Base-by-base conservation (phyloP, 2,113 vertebrate genomes). In the Rhodinocichla rosea region DNA sequence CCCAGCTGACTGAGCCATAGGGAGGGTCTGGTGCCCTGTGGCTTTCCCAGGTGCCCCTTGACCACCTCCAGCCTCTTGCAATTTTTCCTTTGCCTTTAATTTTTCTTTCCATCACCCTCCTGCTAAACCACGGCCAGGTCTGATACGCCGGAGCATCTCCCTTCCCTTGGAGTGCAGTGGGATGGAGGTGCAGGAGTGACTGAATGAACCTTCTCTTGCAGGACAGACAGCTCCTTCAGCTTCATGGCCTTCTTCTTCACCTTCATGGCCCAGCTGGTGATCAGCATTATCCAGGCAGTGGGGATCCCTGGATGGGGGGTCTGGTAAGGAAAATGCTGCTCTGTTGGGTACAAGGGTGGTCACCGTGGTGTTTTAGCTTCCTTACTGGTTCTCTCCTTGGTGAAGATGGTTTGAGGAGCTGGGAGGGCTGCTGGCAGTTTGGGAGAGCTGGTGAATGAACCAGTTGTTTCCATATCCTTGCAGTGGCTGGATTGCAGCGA, bases 221-320 rank as follows among this genome's bases (percentile, higher is more conserved):
- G 99, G 98, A 98, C 98, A 45, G 99, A 99, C 98, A 99, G 99
- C 84, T 99, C 99, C 83, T 99, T 99, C 97, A 99, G 99, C 97
- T 99, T 99, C 98, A 99, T 99, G 99, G 98, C 98, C 4, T 99
- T 99, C 97, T 99, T 99, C 97, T 99, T 99, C 95, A 99, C 99
- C 59, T 99, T 99, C 97, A 99, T 99, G 98, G 99, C 99, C 32
- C 99, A 99, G 98, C 95, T 99, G 95, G 99, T 99, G 93, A 99
- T 99, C 97, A 99, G 99, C 94, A 98, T 99, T 91, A 99, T 99
- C 95, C 99, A 99, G 95, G 98, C 99, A 1, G 99, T 99, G 33
- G 99, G 99, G 28, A 99, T 99, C 87, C 99, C 99, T 49, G 99
- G 99, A 94, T 99, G 99, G 99, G 99, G 99, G 7, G 99, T 99